Evolutionary conservation across 1,140 invertebrate genomes (phyloP).

Genomic region (Lineus longissimus): DNA sequence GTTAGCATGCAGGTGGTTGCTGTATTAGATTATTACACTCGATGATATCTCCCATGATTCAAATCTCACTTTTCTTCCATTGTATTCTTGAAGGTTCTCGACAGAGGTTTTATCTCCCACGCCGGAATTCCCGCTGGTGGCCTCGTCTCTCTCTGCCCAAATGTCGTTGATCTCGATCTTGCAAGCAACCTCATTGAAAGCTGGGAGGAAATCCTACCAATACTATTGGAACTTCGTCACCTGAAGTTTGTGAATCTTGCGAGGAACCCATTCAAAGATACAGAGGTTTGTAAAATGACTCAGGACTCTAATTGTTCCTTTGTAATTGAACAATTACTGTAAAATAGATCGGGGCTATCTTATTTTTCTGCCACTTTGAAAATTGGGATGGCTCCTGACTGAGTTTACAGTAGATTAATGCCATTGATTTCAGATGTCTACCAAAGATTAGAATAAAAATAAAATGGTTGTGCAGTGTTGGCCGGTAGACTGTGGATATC

Average conservation of each 20-base stretch:
- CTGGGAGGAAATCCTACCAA: conserved; percentile 32
- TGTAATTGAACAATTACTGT: too few species aligned
- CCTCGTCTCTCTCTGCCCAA: conserved; percentile 33
- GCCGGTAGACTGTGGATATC: too few species aligned
- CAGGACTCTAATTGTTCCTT: too few species aligned
- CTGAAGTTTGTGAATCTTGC: conserved; percentile 37
- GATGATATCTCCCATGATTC: background rate
- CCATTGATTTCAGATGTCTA: too few species aligned
- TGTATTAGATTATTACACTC: too few species aligned
- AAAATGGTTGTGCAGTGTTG: too few species aligned
- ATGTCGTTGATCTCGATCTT: conserved; percentile 39
- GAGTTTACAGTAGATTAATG: too few species aligned
- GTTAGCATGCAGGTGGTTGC: too few species aligned
- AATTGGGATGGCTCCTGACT: too few species aligned
- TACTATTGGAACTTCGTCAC: conserved; percentile 31
- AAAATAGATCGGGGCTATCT: too few species aligned
- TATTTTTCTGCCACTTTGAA: too few species aligned
- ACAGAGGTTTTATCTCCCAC: conserved; percentile 19
- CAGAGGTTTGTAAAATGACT: conserved; percentile 16
- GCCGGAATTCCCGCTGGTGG: conserved; percentile 32
- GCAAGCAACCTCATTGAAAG: conserved; percentile 29
- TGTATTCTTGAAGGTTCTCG: conserved; percentile 27
- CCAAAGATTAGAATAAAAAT: too few species aligned
- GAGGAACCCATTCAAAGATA: conserved; percentile 25
- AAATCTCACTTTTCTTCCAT: background rate